phyloP scores from a whole-genome alignment of 2,797 vertebrate species.

The Pristis pectinata region DNA sequence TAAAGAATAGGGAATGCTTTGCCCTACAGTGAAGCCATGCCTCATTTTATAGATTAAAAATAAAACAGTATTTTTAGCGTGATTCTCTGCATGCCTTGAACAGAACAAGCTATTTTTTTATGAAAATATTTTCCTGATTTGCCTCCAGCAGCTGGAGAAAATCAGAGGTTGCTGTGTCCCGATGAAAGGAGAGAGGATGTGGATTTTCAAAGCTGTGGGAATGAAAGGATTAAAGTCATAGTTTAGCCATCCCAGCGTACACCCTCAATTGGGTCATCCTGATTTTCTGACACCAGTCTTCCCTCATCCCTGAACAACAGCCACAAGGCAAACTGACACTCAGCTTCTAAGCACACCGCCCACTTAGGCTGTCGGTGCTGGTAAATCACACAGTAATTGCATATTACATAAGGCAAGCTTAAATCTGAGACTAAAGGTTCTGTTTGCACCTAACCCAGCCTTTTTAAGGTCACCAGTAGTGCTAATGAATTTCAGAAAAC shows the following conservation, averaged over 20 bases:
- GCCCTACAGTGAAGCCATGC: no score
- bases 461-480: background rate
- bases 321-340: background rate
- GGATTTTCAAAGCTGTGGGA: background rate
- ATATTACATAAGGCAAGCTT: constrained; percentile 1
- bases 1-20: background rate
- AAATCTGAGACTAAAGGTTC: background rate
- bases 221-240: background rate
- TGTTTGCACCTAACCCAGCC: background rate
- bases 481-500: background rate
- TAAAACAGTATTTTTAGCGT: background rate
- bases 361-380: background rate
- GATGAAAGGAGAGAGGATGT: background rate
- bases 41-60: background rate
- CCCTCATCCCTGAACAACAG: background rate
- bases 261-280: background rate
- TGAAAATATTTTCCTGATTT: background rate
- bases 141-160: background rate
- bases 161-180: background rate
- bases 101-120: background rate
- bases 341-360: background rate
- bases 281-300: background rate
- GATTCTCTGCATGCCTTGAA: background rate
- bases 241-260: no score
- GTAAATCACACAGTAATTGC: constrained; percentile 11